Percentiles rank a stretch among this genome's conserved stretches.
Evolutionary conservation across 2,888 invertebrate species (phyloP).

Genomic region (Marasmarcha lunaedactyla): DNA sequence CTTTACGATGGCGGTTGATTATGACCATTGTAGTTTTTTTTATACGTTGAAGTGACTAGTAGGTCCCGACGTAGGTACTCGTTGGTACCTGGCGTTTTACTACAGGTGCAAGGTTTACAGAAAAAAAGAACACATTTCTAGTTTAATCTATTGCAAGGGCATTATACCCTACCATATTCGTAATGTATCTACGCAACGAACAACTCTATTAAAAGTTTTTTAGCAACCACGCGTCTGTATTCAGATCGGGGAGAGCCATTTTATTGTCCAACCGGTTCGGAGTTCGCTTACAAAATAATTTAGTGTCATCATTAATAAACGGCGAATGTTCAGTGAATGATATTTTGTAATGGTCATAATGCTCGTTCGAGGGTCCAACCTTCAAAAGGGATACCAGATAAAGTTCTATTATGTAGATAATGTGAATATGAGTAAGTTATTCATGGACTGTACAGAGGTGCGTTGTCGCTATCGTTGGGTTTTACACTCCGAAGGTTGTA

Average conservation of each 20-base stretch:
- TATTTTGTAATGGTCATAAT: conserved; percentile 32
- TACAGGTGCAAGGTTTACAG: conserved; percentile 25
- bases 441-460: conserved; percentile 50
- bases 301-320: conserved; percentile 22
- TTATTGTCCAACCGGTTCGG: too few species aligned
- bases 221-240: too few species aligned
- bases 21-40: not conserved
- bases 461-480: conserved; percentile 63
- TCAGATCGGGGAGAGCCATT: too few species aligned
- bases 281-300: too few species aligned
- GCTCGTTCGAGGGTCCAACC: conserved; percentile 44
- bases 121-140: too few species aligned
- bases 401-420: conserved; percentile 67
- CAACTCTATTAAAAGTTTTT: too few species aligned
- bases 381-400: conserved; percentile 52
- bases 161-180: too few species aligned
- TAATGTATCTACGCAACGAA: too few species aligned
- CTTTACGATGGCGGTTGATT: not conserved
- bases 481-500: conserved; percentile 60
- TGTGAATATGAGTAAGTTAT: conserved; percentile 69
- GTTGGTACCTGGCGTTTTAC: conserved; percentile 20
- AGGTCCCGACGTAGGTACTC: conserved; percentile 13
- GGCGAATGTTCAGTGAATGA: conserved; percentile 37
- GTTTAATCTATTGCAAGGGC: too few species aligned
- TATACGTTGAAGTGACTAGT: conserved; percentile 12